Base-by-base conservation (phyloP, 2,113 vertebrate genomes). In the Siphamia tubifer region DNA sequence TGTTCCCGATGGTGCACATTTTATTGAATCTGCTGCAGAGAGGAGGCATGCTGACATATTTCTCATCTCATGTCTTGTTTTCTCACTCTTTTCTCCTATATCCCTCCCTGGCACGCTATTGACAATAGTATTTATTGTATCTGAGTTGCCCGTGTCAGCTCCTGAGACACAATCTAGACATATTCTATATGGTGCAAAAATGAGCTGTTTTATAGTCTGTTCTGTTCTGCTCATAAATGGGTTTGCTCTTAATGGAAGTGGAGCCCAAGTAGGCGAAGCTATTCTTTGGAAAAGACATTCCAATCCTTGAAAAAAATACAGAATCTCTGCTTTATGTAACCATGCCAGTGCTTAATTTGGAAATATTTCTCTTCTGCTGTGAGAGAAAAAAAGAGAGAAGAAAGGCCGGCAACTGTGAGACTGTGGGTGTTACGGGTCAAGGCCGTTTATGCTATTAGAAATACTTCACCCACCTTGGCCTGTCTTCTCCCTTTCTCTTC, bases 341-440 rank as follows among this genome's bases (percentile, higher is more conserved):
- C 39, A 25, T 49, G 16, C 42, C 23, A 45, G 56, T 44, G n/a
- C n/a, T n/a, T 57, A 40, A 11, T 51, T 64, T 43, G 15, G 43
- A 54, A 61, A 55, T 48, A 52, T 42, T 63, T 34, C 45, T 72
- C 8, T 24, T 23, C 21, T 51, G 68, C 44, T 48, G 39, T 57
- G 40, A 62, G 65, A 74, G 42, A 17, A 55, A 52, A 21, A 21
- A 31, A 16, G 38, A 58, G 55, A n/a, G n/a, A 72, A 44, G 21
- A 52, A 36, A 54, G 8, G 32, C 19, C 30, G 57, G 43, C 66
- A 21, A 3, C 68, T 16, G 68, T 61, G 60, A 45, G 47, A 78
- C 53, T 31, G 34, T 30, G 47, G 36, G 36, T 73, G 56, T 74
- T 42, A 64, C 16, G 30, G 77, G 79, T 86, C 83, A 88, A 67